These are phyloP conservation scores for Schmidtea mediterranea DNA, from an alignment of 1,140 invertebrate genomes.

Conservation along the genomic window DNA sequence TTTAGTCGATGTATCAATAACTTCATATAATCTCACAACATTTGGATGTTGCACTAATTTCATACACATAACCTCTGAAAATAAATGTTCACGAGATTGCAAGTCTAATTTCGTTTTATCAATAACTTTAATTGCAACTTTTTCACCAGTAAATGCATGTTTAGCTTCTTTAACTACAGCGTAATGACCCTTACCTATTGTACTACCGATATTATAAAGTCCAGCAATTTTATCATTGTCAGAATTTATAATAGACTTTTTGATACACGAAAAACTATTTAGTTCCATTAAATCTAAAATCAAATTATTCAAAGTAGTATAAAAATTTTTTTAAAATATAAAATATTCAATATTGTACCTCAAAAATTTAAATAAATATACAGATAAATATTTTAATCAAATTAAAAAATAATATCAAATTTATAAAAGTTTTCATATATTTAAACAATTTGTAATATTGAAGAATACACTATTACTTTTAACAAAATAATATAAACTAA, in stretches of 20 bases:
- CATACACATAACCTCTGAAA: constrained; percentile 83
- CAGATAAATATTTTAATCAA: no score
- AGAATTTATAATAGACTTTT: background rate
- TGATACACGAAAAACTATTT: background rate
- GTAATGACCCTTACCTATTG: constrained; percentile 57
- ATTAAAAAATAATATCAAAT: no score
- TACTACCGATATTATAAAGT: constrained; percentile 78
- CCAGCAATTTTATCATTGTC: constrained; percentile 68
- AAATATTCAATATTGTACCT: no score
- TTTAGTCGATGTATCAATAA: constrained; percentile 64
- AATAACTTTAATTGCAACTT: constrained; percentile 60
- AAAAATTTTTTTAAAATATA: no score
- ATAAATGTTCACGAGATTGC: constrained; percentile 74
- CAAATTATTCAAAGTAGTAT: no score
- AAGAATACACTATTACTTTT: no score
- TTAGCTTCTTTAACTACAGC: constrained; percentile 88
- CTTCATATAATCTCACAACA: constrained; percentile 86
- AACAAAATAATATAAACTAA: no score
- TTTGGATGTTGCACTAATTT: constrained; percentile 93
- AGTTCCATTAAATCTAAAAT: no score
- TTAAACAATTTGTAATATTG: no score
- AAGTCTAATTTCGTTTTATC: constrained; percentile 92
- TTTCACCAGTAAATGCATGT: constrained; percentile 97
- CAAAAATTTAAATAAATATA: no score
- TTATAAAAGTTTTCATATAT: no score